These are phyloP conservation scores for Phoebastria nigripes DNA, from an alignment of 2,797 vertebrate genomes.

Conservation along the genomic window DNA sequence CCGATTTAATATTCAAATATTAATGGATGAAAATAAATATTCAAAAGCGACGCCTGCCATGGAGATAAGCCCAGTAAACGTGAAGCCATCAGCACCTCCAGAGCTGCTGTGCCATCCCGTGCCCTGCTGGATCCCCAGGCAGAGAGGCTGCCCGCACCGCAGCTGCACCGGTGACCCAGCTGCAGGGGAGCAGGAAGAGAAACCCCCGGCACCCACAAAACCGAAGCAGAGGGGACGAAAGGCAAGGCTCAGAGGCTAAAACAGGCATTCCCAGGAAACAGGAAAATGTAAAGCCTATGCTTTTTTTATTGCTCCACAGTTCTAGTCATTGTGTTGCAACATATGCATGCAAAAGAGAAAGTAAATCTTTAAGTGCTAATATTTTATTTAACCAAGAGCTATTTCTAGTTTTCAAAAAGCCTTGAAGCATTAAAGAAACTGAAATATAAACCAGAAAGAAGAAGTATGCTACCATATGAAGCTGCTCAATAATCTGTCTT, in stretches of 20 bases:
- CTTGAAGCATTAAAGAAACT: background rate
- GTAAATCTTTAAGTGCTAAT: background rate
- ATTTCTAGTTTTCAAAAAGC: background rate
- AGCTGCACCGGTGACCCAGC: background rate
- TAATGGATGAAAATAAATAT: background rate
- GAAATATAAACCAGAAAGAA: background rate
- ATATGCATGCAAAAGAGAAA: background rate
- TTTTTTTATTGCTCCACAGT: background rate
- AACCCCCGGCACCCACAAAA: background rate
- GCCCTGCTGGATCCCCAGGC: no score
- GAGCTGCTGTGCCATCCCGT: background rate
- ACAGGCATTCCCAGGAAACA: background rate
- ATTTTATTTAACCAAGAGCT: background rate
- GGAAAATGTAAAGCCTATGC: background rate
- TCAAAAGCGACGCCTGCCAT: background rate
- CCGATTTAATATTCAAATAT: background rate
- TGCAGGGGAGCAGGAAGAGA: background rate
- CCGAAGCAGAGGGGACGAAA: background rate
- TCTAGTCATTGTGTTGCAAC: background rate
- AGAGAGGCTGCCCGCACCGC: accelerated
- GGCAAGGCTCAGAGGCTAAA: background rate
- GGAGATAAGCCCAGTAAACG: background rate
- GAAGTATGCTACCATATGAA: background rate
- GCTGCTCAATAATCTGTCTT: background rate
- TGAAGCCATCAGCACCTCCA: background rate